phyloP scores from a whole-genome alignment of 2,888 invertebrate species.

The Lamproptera curius region DNA sequence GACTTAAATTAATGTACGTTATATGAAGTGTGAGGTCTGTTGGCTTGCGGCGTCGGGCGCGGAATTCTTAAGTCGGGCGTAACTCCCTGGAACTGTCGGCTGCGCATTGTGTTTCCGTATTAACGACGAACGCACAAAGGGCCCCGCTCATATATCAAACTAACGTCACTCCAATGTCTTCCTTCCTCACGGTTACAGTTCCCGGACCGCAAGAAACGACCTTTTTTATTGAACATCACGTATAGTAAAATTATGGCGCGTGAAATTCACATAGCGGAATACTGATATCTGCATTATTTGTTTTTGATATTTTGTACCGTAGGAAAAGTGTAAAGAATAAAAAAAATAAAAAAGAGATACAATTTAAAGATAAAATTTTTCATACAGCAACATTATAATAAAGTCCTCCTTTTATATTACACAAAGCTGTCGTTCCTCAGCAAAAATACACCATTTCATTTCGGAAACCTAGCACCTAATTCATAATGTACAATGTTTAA shows the following conservation, averaged over 20 bases:
- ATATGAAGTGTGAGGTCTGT: constrained; percentile 26
- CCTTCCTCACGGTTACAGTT: constrained; percentile 66
- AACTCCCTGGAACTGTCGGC: constrained; percentile 57
- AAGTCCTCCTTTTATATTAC: no score
- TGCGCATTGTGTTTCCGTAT: constrained; percentile 65
- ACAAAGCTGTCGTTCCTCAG: background rate
- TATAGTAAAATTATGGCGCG: constrained; percentile 59
- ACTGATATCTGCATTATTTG: constrained; percentile 12
- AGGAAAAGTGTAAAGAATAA: no score
- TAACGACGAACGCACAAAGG: constrained; percentile 73
- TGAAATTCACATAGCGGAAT: constrained; percentile 49
- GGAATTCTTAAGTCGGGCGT: constrained; percentile 58
- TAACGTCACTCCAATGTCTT: constrained; percentile 75
- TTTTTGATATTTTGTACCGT: no score
- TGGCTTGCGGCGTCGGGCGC: constrained; percentile 41
- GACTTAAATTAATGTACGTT: constrained; percentile 7
- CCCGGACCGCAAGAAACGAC: constrained; percentile 59
- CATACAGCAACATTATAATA: no score
- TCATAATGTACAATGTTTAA: constrained; percentile 33
- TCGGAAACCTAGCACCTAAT: background rate
- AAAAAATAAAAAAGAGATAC: background rate
- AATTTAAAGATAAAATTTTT: background rate
- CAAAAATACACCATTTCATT: background rate
- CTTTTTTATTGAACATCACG: constrained; percentile 69
- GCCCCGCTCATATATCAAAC: constrained; percentile 73